These are phyloP conservation scores for Zoroaster sp. DNA, from an alignment of 53 echinoderm and acorn worm genomes.

Conservation along the genomic window DNA sequence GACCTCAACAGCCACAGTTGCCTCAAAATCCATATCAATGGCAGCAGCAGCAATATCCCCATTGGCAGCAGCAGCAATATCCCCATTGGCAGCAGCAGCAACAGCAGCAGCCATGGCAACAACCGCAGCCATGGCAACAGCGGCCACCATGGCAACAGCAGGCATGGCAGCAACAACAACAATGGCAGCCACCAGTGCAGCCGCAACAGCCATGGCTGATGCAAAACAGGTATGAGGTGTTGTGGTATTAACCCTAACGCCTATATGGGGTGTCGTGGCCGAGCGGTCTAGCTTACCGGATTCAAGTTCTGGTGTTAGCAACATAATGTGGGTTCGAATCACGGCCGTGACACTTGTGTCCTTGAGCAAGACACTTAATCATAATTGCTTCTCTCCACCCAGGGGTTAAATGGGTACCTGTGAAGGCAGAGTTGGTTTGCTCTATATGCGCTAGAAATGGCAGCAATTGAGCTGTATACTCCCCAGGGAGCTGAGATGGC, in stretches of 20 bases:
- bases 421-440: too few relatives aligned
- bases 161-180: constrained; percentile 2
- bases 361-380: too few relatives aligned
- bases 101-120: constrained; percentile 19
- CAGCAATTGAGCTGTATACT: too few relatives aligned
- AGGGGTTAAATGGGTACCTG: too few relatives aligned
- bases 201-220: constrained; percentile 70
- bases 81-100: constrained; percentile 4
- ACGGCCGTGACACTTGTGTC: too few relatives aligned
- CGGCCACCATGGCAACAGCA: constrained; percentile 43
- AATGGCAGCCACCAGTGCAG: constrained; percentile 48
- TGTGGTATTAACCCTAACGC: not conserved
- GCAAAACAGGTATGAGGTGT: constrained; percentile 43
- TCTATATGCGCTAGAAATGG: too few relatives aligned
- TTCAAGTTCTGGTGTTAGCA: too few relatives aligned
- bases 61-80: constrained; percentile 16
- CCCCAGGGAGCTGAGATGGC: too few relatives aligned
- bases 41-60: constrained; percentile 25
- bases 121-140: not conserved
- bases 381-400: too few relatives aligned
- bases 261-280: too few relatives aligned
- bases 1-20: constrained; percentile 8
- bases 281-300: too few relatives aligned
- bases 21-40: not conserved
- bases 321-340: too few relatives aligned